Evolutionary conservation across 2,113 vertebrate genomes (phyloP), one percentile per base, ranked within the genome.

Genomic region (Eulemur macaco): DNA sequence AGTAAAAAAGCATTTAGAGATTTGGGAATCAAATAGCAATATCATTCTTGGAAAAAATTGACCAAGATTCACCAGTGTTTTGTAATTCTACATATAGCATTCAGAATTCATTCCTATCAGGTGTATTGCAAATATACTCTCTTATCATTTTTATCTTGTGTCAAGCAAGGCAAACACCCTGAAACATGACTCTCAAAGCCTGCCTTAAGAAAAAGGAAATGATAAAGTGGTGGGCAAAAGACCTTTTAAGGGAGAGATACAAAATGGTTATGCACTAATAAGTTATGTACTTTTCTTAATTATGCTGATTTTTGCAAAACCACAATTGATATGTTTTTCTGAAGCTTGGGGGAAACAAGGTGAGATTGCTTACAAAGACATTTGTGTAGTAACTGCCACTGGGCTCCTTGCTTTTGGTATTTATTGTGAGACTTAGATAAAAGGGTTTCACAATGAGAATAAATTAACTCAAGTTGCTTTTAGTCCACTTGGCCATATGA

Each of bases 391-490:
- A 86, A 78, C 80, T 66, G 54, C 39, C 25, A 68, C 3, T 80
- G 45, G 63, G 23, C 29, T 81, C 47, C 86, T 86, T 82, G 42
- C 27, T 91, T 66, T 84, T 90, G 78, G 69, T 52, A 42, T 60
- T 89, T 76, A 91, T 58, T 84, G 10, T 68, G 88, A 94, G 42
- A 54, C 17, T 10, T 15, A 73, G 58, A 86, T 83, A 81, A 96
- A 91, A 95, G 83, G 29, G 1, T 18, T 91, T 91, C 54, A 89
- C 20, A 89, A 83, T 86, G 56, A 17, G n/a, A 97, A 68, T 89
- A 86, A 71, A 71, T 52, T 31, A 89, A 94, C 47, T 73, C 31
- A 27, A 23, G 13, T 64, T 90, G 77, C 29, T 92, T 84, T 54
- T 76, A 45, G 50, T 84, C 27, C 9, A 20, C 6, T 39, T 84